Conservation (phyloP, 2,888 invertebrate genomes). For the Cryptophagus acutangulus region DNA sequence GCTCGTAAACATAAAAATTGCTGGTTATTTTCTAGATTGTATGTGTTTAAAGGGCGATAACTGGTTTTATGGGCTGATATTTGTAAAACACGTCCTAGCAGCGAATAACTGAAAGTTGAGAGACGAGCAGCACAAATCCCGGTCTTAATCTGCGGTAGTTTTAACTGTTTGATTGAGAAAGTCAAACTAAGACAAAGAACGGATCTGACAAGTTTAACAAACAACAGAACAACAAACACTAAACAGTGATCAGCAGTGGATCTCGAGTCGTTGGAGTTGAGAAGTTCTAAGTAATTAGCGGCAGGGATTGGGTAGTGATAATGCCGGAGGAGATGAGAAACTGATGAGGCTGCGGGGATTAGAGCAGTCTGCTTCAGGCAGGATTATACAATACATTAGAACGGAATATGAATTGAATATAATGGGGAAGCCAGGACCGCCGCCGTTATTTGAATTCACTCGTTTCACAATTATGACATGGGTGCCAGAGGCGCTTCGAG, state of each 20-base stretch:
- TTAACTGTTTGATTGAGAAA: slow-evolving; percentile 21
- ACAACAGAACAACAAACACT: slow-evolving; percentile 43
- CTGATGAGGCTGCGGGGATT: slow-evolving; percentile 45
- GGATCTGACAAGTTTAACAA: slow-evolving; percentile 29
- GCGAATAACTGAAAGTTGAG: no score
- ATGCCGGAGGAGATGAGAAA: slow-evolving; percentile 44
- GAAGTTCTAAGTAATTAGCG: slow-evolving; percentile 45
- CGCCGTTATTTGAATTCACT: slow-evolving; percentile 25
- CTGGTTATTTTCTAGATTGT: slow-evolving; percentile 42
- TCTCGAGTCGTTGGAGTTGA: slow-evolving; percentile 18
- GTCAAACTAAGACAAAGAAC: slow-evolving; percentile 22
- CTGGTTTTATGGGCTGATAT: slow-evolving; percentile 25
- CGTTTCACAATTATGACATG: slow-evolving; percentile 23
- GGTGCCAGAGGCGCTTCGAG: slow-evolving; percentile 18
- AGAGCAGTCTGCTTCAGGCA: slow-evolving; percentile 34
- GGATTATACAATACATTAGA: slow-evolving; percentile 42
- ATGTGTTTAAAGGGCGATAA: slow-evolving; percentile 29
- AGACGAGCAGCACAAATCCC: no score
- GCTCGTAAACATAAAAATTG: slow-evolving; percentile 45
- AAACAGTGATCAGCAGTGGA: slow-evolving; percentile 39
- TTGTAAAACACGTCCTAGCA: slow-evolving; percentile 21
- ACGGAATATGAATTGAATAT: slow-evolving; percentile 39
- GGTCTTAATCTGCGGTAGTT: no score
- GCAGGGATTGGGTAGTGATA: slow-evolving; percentile 43
- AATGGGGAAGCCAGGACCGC: slow-evolving; percentile 28